Conservation (phyloP, 2,888 invertebrate genomes). For the Sylvicola fuscatus region DNA sequence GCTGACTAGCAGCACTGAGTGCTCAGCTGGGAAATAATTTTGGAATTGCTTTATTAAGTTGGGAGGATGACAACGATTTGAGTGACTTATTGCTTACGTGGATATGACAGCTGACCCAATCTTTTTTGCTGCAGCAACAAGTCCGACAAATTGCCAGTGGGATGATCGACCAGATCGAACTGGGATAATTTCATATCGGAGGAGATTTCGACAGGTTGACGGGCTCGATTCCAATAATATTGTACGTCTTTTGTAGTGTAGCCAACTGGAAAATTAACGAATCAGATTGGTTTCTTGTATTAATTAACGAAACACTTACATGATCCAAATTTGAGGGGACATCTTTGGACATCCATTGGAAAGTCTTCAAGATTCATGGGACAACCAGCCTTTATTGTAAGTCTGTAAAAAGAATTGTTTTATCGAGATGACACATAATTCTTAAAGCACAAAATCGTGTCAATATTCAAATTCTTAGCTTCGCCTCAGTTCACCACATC, state of each 20-base stretch:
- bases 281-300: background rate
- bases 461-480: too few relatives aligned
- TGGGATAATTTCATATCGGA: constrained; percentile 69
- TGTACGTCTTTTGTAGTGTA: constrained; percentile 51
- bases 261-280: constrained; percentile 30
- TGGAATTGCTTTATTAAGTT: too few relatives aligned
- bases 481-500: too few relatives aligned
- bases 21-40: constrained; percentile 30
- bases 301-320: constrained; percentile 58
- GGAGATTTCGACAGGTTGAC: constrained; percentile 50
- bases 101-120: constrained; percentile 11
- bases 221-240: constrained; percentile 49
- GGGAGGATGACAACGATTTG: constrained; percentile 2
- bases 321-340: constrained; percentile 60
- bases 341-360: constrained; percentile 68
- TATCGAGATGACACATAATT: too few relatives aligned
- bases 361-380: constrained; percentile 71
- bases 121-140: too few relatives aligned
- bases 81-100: constrained; percentile 2
- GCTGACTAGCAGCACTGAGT: constrained; percentile 50
- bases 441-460: too few relatives aligned
- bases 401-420: too few relatives aligned
- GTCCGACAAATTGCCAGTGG: constrained; percentile 44
- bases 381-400: constrained; percentile 67
- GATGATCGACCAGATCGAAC: constrained; percentile 59